Evolutionary conservation across 64 coral and sea anemone genomes (phyloP).

Genomic region (Montipora sp.): DNA sequence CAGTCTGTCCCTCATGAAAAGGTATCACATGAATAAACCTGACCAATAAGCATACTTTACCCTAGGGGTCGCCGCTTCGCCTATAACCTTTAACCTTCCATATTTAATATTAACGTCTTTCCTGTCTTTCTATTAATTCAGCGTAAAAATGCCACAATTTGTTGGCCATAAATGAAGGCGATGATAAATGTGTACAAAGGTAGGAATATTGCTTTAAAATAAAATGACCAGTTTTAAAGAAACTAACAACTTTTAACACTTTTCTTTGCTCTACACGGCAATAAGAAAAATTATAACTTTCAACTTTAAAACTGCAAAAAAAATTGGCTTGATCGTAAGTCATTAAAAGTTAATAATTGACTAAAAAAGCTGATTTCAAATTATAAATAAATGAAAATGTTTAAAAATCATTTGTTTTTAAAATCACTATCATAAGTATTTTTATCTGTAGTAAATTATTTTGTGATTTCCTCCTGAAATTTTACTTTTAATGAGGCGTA

Average conservation of each 20-base stretch:
- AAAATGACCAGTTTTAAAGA: background rate
- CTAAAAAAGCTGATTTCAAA: too few species aligned
- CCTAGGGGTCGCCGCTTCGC: background rate
- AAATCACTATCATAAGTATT: too few species aligned
- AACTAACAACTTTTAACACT: conserved; percentile 40
- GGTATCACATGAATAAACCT: conserved; percentile 25
- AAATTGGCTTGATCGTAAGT: too few species aligned
- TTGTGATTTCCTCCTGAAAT: too few species aligned
- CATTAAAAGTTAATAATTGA: too few species aligned
- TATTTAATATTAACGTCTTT: conserved; percentile 15
- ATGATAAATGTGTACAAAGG: conserved; percentile 16
- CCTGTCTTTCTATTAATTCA: conserved; percentile 26
- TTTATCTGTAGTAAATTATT: too few species aligned
- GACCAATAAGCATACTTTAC: background rate
- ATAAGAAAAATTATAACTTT: background rate
- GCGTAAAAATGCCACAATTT: conserved; percentile 56
- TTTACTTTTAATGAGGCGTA: too few species aligned
- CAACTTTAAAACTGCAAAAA: too few species aligned
- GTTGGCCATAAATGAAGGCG: conserved; percentile 39
- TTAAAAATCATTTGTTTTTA: too few species aligned
- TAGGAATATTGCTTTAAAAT: background rate
- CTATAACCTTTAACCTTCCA: conserved; percentile 11
- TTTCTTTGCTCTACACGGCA: background rate
- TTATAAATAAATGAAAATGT: too few species aligned
- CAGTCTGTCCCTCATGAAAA: background rate